Evolutionary conservation across 2,888 invertebrate genomes (phyloP).

Genomic region (Drosophila picticornis): DNA sequence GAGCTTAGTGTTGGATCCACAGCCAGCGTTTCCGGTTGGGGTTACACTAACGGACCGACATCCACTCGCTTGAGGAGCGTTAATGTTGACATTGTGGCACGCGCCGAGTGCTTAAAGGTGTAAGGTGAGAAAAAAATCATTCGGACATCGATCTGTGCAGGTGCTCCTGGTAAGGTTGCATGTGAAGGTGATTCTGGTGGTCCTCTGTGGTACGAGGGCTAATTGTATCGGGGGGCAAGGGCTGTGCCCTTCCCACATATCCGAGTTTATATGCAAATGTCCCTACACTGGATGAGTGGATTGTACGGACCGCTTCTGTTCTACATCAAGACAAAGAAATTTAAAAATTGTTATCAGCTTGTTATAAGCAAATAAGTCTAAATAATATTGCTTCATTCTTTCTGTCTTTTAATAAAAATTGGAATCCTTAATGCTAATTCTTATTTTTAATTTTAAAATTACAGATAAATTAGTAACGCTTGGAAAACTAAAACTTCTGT

Average conservation of each 20-base stretch:
- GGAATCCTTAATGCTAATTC: not conserved
- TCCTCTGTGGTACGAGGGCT: not conserved
- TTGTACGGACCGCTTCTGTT: not conserved
- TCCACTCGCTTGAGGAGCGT: not conserved
- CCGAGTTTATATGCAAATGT: not conserved
- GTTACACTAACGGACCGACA: rapidly evolving
- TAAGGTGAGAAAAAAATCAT: not conserved
- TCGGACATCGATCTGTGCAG: not conserved
- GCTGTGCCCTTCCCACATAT: not conserved
- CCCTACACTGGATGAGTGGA: not conserved
- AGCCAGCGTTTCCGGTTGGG: not conserved
- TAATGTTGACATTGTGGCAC: not conserved
- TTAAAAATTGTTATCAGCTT: not conserved
- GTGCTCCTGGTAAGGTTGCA: not conserved
- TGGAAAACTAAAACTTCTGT: not conserved
- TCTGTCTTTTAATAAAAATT: not conserved
- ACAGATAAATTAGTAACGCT: not conserved
- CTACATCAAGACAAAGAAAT: not conserved
- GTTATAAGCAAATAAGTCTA: not conserved
- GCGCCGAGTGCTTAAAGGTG: not conserved
- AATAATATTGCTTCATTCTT: not conserved
- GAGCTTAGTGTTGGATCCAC: not conserved
- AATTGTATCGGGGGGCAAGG: not conserved
- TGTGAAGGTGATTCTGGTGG: not conserved
- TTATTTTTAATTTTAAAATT: not conserved